A percentile compares a stretch with the other conserved stretches of the same genome.
Evolutionary conservation across 2,113 vertebrate species (phyloP).

Genomic region (Dromas ardeola): DNA sequence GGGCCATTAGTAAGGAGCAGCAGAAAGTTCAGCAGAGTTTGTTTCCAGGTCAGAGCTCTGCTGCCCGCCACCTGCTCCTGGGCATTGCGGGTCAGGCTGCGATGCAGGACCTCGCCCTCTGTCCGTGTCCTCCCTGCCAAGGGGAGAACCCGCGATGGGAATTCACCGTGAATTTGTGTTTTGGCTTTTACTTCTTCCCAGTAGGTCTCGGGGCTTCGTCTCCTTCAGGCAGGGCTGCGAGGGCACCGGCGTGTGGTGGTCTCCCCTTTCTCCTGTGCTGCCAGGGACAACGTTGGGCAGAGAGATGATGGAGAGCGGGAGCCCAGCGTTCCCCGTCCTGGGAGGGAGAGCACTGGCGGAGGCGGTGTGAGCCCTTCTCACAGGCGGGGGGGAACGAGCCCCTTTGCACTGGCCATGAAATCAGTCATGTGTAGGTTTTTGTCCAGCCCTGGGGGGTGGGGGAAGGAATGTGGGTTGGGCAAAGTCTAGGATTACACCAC

Average conservation of each 20-base stretch:
- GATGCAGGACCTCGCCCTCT: background rate
- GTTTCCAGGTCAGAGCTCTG: background rate
- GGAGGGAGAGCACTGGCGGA: background rate
- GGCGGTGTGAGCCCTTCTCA: fast-evolving
- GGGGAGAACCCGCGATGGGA: background rate
- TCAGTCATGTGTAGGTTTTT: slow-evolving; percentile 65
- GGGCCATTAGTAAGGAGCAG: background rate
- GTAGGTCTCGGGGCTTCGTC: background rate
- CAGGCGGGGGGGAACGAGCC: background rate
- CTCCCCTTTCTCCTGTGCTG: background rate
- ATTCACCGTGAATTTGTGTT: fast-evolving
- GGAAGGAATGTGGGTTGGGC: slow-evolving; percentile 80
- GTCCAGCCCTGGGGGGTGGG: slow-evolving; percentile 55
- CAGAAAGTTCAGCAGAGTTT: background rate
- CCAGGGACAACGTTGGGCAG: fast-evolving
- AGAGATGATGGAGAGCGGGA: background rate
- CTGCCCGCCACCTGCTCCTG: background rate
- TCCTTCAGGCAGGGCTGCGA: fast-evolving
- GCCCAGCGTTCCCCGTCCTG: fast-evolving
- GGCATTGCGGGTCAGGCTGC: fast-evolving
- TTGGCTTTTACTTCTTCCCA: background rate
- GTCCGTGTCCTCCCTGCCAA: fast-evolving
- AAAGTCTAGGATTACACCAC: slow-evolving; percentile 84
- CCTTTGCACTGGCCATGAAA: slow-evolving; percentile 40
- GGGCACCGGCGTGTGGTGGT: background rate